Evolutionary conservation across 2,797 vertebrate genomes (phyloP), one percentile per base, ranked within the genome.

Genomic region (Chiroxiphia lanceolata): DNA sequence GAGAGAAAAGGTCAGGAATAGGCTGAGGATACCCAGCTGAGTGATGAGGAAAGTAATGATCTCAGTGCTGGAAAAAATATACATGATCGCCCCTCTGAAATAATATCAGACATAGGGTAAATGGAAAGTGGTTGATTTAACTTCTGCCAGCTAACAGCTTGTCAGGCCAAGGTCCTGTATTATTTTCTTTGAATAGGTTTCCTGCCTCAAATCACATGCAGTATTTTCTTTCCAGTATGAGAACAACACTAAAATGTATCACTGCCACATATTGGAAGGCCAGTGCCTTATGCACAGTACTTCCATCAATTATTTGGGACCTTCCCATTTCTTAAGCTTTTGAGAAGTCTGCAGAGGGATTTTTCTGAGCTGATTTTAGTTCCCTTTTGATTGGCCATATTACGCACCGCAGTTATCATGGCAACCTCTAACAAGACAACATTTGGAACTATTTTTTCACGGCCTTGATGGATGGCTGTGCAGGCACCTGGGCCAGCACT

Each of bases 181-280:
- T 86, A 48, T 95, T 93, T 94, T 95, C 79, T 86, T 94, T 45
- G 42, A 84, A 54, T 51, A 36, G 21, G 8, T 78, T 93, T 92
- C 47, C 65, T 83, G 69, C 45, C 69, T 87, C 54, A 78, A 61
- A 83, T 89, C 42, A 38, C 12, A 86, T 56, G 33, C 64, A 91
- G 45, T 82, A n/a, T 82, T 95, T 92, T 89, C 89, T 93, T 88
- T 75, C 69, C 69, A 47, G 40, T 54, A 20, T 27, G 42, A 44
- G n/a, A 80, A 50, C 54, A 83, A 44, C 33, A 31, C 38, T 74
- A 81, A 61, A 83, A 79, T 11, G 9, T 71, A 26, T 44, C 33
- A 15, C 50, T 89, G 45, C 42, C 2, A 0, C 51, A 7, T 10
- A 53, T 23, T 65, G 54, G 65, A 88, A 88, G 38, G 23, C 54